These are phyloP conservation scores for Cairina moschata DNA, from an alignment of 2,113 vertebrate species.

Conservation along the genomic window DNA sequence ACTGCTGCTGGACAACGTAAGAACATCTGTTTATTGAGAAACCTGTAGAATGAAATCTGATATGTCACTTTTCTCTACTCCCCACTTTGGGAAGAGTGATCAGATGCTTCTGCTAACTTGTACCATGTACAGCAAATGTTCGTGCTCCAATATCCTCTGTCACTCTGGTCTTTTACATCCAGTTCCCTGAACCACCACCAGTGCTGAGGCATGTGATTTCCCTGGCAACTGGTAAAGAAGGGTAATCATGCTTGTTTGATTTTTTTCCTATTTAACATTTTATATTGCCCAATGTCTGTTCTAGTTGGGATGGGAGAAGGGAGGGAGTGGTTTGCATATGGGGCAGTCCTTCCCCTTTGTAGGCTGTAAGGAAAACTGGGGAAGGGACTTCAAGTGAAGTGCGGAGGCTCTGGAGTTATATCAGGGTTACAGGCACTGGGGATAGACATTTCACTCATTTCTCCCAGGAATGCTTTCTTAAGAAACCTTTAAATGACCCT, in stretches of 20 bases:
- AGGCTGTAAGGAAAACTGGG: not conserved
- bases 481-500: not conserved
- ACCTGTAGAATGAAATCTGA: not conserved
- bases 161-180: not conserved
- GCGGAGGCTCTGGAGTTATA: not conserved
- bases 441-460: not conserved
- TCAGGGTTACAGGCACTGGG: not conserved
- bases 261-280: not conserved
- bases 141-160: not conserved
- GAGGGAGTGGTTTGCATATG: accelerated
- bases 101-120: not conserved
- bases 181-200: not conserved
- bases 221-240: not conserved
- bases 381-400: not conserved
- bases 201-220: accelerated
- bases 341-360: not conserved
- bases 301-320: not conserved
- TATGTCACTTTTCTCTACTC: not conserved
- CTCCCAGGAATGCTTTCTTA: not conserved
- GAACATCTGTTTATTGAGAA: not conserved
- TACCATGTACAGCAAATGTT: not conserved
- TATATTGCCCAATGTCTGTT: not conserved
- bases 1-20: not conserved
- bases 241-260: not conserved
- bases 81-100: not conserved